Conservation (phyloP, 1,140 invertebrate species). For the Meloidogyne hapla region DNA sequence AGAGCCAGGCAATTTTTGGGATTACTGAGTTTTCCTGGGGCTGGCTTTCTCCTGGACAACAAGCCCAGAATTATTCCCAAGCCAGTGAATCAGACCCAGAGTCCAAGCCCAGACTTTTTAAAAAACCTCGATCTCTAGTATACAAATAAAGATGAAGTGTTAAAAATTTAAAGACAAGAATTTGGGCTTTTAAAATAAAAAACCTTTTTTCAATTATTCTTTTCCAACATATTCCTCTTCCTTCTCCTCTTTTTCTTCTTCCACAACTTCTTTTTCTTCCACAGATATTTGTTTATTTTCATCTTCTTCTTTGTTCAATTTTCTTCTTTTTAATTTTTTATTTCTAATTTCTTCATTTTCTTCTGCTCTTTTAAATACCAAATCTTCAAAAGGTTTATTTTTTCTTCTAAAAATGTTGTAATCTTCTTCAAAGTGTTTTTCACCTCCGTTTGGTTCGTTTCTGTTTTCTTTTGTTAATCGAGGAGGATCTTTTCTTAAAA, state of each 20-base stretch:
- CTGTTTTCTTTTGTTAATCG: not conserved
- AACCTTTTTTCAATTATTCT: not conserved
- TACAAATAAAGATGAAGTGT: too few species aligned
- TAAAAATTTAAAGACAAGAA: too few species aligned
- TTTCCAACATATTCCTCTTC: not conserved
- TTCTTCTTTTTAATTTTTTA: too few species aligned
- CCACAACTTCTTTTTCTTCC: not conserved
- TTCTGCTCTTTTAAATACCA: not conserved
- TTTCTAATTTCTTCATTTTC: not conserved
- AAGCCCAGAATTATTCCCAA: too few species aligned
- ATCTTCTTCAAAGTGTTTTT: slow-evolving; percentile 3
- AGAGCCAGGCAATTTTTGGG: too few species aligned
- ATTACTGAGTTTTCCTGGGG: too few species aligned
- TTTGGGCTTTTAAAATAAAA: too few species aligned
- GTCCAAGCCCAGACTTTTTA: too few species aligned
- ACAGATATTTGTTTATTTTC: not conserved
- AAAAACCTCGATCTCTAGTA: too few species aligned
- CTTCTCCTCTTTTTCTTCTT: not conserved
- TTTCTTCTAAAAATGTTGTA: not conserved
- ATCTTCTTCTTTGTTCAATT: not conserved
- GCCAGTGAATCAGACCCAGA: too few species aligned
- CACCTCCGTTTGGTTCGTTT: not conserved
- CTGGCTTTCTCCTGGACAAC: too few species aligned
- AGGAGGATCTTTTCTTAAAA: too few species aligned
- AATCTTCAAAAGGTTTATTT: not conserved